Base-by-base conservation (phyloP, 2,888 invertebrate genomes). In the Dolichomitus sp. region DNA sequence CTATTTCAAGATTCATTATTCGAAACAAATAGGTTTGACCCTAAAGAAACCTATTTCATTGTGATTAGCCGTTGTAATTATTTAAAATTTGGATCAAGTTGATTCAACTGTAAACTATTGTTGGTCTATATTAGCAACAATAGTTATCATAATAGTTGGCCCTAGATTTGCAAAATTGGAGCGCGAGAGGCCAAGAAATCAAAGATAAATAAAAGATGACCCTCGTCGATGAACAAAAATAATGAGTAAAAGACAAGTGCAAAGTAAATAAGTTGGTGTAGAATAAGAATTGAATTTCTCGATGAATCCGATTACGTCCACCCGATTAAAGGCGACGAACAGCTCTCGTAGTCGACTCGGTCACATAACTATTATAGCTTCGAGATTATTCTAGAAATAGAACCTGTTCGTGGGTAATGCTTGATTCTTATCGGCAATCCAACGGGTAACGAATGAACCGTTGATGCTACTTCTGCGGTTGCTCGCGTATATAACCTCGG, bases 381-480 rank as follows among this genome's bases (percentile, higher is more conserved):
- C 69, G 73, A 65, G 83, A 83, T 83, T 80, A 83, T 80, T 76
- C 77, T 80, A 72, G 77, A 83, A 80, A 83, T 83, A 83, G 83
- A 83, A 80, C 54, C 68, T 40, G 76, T 63, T 69, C 77, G 77
- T 80, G 63, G 76, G 76, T 73, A 52, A 72, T 83, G 80, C 57
- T 69, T 50, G 80, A 77, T 77, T 72, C 76, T 80, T 80, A 83
- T 80, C 75, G 75, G 66, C 23, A 59, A 68, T 40, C 48, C 63
- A 54, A 75, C 52, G 52, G 61, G 23, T 74, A 69, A 79, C 59
- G 79, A 27, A 14, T 76, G 50, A 72, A 75, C 70, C 61, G 59
- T 33, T 79, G 23, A 23, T 27, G 23, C 48, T 57, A 45, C 57
- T 42, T 73, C 68, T 65, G 40, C 57, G 23, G 48, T 48, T 19